phyloP scores from a whole-genome alignment of 2,113 vertebrate genomes.

The Callipepla californica region DNA sequence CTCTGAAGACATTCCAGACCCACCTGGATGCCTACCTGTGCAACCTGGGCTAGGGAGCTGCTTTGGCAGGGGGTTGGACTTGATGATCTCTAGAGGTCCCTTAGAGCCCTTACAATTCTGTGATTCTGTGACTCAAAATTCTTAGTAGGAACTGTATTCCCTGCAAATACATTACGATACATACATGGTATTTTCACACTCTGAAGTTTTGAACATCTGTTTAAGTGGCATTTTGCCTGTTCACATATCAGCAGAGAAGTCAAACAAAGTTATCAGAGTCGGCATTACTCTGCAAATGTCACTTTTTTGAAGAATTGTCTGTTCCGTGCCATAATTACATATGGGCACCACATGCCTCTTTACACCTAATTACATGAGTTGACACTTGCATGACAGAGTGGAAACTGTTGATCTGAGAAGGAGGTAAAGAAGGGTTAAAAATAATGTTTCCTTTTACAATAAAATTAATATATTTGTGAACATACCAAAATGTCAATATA shows the following conservation, averaged over 20 bases:
- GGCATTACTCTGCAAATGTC: constrained; percentile 27
- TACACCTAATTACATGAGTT: constrained; percentile 56
- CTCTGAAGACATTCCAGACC: too few relatives aligned
- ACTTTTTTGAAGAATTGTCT: constrained; percentile 11
- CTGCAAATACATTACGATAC: constrained; percentile 15
- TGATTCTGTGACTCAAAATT: neutral
- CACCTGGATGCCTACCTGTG: too few relatives aligned
- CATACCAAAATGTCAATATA: neutral
- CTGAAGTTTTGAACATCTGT: constrained; percentile 32
- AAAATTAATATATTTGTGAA: neutral
- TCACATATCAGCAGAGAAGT: constrained; percentile 27
- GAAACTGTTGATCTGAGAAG: neutral
- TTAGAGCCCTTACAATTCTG: too few relatives aligned
- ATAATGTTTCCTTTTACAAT: neutral
- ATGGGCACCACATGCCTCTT: constrained; percentile 17
- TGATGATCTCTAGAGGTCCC: too few relatives aligned
- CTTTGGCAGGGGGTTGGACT: too few relatives aligned
- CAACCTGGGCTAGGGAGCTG: too few relatives aligned
- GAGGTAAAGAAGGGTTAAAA: neutral
- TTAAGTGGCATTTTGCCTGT: constrained; percentile 61
- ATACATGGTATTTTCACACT: constrained; percentile 42
- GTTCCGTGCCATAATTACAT: constrained; percentile 24
- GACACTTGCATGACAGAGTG: constrained; percentile 30
- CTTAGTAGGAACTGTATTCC: constrained; percentile 16
- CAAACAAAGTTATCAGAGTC: constrained; percentile 16